Conservation (phyloP, 2,113 vertebrate genomes). For the Otis tarda region DNA sequence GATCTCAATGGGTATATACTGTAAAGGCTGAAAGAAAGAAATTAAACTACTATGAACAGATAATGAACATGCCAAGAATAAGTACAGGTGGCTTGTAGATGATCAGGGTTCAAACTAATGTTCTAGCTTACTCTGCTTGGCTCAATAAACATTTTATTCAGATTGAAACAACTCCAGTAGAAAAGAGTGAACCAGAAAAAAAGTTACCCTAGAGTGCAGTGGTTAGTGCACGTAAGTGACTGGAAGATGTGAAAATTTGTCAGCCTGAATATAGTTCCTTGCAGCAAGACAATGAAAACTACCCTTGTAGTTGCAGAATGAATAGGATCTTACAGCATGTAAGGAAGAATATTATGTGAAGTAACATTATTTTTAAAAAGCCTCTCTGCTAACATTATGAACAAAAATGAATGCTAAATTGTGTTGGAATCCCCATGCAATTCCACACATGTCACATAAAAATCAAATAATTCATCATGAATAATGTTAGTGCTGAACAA, state of each 20-base stretch:
- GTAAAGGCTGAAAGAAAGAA: background rate
- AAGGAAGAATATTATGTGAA: conserved; percentile 36
- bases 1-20: background rate
- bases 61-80: background rate
- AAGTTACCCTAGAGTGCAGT: background rate
- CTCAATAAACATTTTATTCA: background rate
- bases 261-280: conserved; percentile 15
- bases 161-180: background rate
- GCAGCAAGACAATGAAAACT: background rate
- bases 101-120: background rate
- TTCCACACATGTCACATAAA: conserved; percentile 12
- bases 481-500: conserved; percentile 20
- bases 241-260: conserved; percentile 14
- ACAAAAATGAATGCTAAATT: conserved; percentile 34
- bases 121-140: background rate
- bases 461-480: conserved; percentile 51
- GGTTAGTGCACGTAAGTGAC: background rate
- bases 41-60: background rate
- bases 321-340: conserved; percentile 29
- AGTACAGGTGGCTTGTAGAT: background rate
- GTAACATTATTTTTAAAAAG: conserved; percentile 48
- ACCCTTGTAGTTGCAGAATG: conserved; percentile 10
- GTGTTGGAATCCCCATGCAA: background rate
- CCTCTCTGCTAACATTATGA: conserved; percentile 12
- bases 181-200: background rate